Conservation (phyloP, 2,888 invertebrate genomes). For the Philaethria dido region DNA sequence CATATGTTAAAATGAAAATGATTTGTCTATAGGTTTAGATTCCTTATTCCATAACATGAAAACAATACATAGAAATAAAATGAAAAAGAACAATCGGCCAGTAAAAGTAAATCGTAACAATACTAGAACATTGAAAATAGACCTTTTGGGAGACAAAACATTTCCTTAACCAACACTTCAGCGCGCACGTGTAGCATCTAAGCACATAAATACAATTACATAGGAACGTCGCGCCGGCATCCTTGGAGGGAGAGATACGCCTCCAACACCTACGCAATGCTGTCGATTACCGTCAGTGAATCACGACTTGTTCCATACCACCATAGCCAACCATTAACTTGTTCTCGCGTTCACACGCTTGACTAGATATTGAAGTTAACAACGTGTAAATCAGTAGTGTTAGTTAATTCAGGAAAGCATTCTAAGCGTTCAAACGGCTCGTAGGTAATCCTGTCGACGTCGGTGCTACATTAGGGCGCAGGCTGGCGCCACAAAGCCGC, state of each 20-base stretch:
- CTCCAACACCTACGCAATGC: slow-evolving; percentile 65
- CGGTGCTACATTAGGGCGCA: slow-evolving; percentile 64
- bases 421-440: slow-evolving; percentile 56
- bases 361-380: slow-evolving; percentile 33
- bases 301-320: slow-evolving; percentile 51
- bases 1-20: not conserved
- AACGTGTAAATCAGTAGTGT: slow-evolving; percentile 55
- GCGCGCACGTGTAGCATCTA: slow-evolving; percentile 27
- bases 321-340: slow-evolving; percentile 49
- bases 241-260: slow-evolving; percentile 50
- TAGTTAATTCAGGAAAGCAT: slow-evolving; percentile 56
- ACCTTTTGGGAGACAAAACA: slow-evolving; percentile 20
- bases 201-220: slow-evolving; percentile 41
- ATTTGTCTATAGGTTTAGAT: not conserved
- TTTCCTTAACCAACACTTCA: slow-evolving; percentile 23
- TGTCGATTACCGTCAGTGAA: slow-evolving; percentile 56
- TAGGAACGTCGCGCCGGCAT: slow-evolving; percentile 38
- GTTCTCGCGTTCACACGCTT: slow-evolving; percentile 48
- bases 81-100: not conserved
- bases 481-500: slow-evolving; percentile 75
- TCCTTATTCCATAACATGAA: not conserved
- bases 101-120: not conserved
- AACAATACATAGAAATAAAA: not conserved
- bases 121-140: not conserved
- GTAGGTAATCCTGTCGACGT: slow-evolving; percentile 69